Base-by-base conservation (phyloP, 92 coral and sea anemone genomes). In the Desmophyllum pertusum region DNA sequence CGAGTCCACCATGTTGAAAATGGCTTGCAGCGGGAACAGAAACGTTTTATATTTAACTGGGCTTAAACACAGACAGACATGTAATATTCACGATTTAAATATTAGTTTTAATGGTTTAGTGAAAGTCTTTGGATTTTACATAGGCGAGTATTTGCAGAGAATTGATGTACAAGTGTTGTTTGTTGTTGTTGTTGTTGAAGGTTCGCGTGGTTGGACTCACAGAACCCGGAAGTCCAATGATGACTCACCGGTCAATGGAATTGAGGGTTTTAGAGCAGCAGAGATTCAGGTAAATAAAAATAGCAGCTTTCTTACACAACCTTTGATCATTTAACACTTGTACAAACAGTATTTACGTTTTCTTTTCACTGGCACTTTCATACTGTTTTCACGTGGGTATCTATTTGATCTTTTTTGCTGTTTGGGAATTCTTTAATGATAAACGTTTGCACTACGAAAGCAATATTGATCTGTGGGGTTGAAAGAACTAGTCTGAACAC, bases 181-280 rank as follows among this genome's bases (percentile, higher is more conserved):
- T 72, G 33, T 6, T 19, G 30, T 17, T 77, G n/a, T 29, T 75
- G 40, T 50, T n/a, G 30, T 17, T 64, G 14, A 30, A 91, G 94
- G 94, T 91, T 40, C 91, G 94, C 33, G 94, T 91, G 4, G 84
- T 91, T 46, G 94, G 94, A 11, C 69, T 91, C 9, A 75, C 65
- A 6, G 92, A 88, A 13, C 86, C 79, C 9, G 86, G 86, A 39
- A 87, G 89, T 29, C 93, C 88, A 31, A 41, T 78, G 75, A 84
- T 94, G 84, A 73, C 90, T 0, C 98, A 94, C 73, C 93, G 98
- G 48, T 94, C 98, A 10, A 94, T 94, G 98, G 98, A 94, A 46
- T 83, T 94, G 38, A 81, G 88, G 6, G 95, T 91, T 31, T 69
- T 94, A 14, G 98, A 94, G 65, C 98, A 94, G 55, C 98, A 94